phyloP scores from a whole-genome alignment of 2,797 vertebrate species.

The Carapus acus region DNA sequence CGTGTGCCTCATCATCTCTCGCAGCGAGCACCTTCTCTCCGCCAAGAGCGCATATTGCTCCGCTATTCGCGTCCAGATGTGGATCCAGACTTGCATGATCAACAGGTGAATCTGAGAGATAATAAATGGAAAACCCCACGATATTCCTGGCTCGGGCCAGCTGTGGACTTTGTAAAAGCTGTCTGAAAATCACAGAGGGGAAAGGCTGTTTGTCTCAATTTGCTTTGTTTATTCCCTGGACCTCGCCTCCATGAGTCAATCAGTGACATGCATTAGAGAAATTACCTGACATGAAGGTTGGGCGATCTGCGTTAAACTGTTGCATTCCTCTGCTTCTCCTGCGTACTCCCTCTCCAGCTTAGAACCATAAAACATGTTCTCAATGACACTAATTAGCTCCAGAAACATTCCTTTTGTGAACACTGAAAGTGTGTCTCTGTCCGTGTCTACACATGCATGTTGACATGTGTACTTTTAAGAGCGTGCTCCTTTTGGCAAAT shows the following conservation, averaged over 20 bases:
- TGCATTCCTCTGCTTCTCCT: slow-evolving; percentile 59
- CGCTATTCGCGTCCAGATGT: slow-evolving; percentile 63
- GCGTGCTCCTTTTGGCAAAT: slow-evolving; percentile 33
- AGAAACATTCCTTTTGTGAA: slow-evolving; percentile 64
- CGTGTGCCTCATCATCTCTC: slow-evolving; percentile 67
- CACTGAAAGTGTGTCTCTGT: slow-evolving; percentile 33
- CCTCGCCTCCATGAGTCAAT: slow-evolving; percentile 30
- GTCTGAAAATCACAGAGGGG: slow-evolving; percentile 14
- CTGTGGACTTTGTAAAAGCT: slow-evolving; percentile 28
- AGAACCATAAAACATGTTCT: slow-evolving; percentile 62
- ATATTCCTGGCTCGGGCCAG: slow-evolving; percentile 13
- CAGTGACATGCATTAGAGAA: slow-evolving; percentile 37
- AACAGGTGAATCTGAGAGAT: slow-evolving; percentile 61
- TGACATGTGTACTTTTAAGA: slow-evolving; percentile 16
- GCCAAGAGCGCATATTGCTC: slow-evolving; percentile 47
- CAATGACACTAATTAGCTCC: slow-evolving; percentile 72
- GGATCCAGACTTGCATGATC: slow-evolving; percentile 50
- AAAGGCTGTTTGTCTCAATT: slow-evolving; percentile 32
- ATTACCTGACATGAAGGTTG: slow-evolving; percentile 51
- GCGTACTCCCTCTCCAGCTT: slow-evolving; percentile 60
- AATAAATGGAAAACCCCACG: slow-evolving; percentile 20
- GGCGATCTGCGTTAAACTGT: slow-evolving; percentile 52
- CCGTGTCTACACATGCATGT: slow-evolving; percentile 21
- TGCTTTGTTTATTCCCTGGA: slow-evolving; percentile 40
- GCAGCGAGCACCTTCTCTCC: slow-evolving; percentile 53